Evolutionary conservation across 2,113 vertebrate genomes (phyloP).

Genomic region (Petaurus breviceps): DNA sequence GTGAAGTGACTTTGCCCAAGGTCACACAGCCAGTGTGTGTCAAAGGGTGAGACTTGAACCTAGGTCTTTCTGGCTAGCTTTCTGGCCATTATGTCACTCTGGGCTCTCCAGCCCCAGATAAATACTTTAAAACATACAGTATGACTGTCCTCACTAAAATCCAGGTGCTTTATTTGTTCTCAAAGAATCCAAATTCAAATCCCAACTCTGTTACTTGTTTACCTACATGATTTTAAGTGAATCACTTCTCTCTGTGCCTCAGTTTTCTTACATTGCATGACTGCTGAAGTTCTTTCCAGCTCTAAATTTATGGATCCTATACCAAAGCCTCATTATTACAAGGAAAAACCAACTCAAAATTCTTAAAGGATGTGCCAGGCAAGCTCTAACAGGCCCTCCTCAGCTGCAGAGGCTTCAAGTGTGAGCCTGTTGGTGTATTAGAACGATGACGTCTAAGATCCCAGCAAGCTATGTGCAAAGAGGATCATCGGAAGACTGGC

Average conservation of each 20-base stretch:
- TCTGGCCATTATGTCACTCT: not conserved
- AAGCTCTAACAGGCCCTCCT: not conserved
- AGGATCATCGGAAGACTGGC: not conserved
- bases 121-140: not conserved
- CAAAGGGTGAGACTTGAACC: not conserved
- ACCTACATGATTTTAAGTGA: not conserved
- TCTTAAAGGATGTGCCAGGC: not conserved
- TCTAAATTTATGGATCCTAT: not conserved
- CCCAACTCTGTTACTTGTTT: not conserved
- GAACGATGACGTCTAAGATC: not conserved
- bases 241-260: not conserved
- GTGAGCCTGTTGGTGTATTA: not conserved
- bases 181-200: not conserved
- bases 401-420: not conserved
- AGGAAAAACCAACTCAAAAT: not conserved
- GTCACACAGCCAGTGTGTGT: not conserved
- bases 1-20: not conserved
- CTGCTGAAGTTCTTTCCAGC: not conserved
- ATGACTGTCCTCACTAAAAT: not conserved
- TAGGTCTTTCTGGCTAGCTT: not conserved
- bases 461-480: not conserved
- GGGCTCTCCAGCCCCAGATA: not conserved
- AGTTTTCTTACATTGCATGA: not conserved
- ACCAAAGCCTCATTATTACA: not conserved
- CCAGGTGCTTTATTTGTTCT: not conserved